Evolutionary conservation across 2,888 invertebrate species (phyloP).

Genomic region (Acronicta alni): DNA sequence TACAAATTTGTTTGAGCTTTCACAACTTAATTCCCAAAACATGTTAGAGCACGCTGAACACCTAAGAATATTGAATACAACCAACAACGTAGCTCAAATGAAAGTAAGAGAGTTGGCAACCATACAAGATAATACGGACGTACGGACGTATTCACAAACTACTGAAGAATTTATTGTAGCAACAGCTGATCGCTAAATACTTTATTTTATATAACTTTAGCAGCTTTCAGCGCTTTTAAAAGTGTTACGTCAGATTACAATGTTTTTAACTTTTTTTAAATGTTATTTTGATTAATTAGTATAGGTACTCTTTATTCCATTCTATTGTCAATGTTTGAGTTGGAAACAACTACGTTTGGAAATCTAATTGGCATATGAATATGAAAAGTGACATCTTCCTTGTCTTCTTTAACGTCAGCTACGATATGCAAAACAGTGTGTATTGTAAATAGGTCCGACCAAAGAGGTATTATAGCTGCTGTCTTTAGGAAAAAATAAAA

Average conservation of each 20-base stretch:
- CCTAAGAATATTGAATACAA: constrained; percentile 20
- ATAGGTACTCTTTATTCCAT: background rate
- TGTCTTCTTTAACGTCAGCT: background rate
- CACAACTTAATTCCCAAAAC: background rate
- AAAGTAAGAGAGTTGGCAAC: constrained; percentile 52
- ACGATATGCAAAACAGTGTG: background rate
- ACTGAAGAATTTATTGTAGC: constrained; percentile 39
- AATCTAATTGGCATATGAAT: background rate
- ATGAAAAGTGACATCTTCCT: background rate
- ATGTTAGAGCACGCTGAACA: constrained; percentile 10
- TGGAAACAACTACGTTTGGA: background rate
- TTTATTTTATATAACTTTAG: constrained; percentile 33
- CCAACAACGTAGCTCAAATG: constrained; percentile 27
- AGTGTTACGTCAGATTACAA: constrained; percentile 16
- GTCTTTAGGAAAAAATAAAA: constrained; percentile 6
- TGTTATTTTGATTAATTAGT: background rate
- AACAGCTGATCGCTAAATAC: constrained; percentile 36
- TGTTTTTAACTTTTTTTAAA: background rate
- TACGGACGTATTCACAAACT: constrained; percentile 21
- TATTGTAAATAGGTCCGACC: background rate
- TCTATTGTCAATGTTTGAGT: background rate
- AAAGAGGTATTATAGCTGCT: too few relatives aligned
- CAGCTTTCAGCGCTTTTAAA: constrained; percentile 2
- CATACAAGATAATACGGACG: constrained; percentile 36
- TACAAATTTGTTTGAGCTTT: background rate